phyloP scores from a whole-genome alignment of 2,888 invertebrate genomes.

The Drosophila limbata region DNA sequence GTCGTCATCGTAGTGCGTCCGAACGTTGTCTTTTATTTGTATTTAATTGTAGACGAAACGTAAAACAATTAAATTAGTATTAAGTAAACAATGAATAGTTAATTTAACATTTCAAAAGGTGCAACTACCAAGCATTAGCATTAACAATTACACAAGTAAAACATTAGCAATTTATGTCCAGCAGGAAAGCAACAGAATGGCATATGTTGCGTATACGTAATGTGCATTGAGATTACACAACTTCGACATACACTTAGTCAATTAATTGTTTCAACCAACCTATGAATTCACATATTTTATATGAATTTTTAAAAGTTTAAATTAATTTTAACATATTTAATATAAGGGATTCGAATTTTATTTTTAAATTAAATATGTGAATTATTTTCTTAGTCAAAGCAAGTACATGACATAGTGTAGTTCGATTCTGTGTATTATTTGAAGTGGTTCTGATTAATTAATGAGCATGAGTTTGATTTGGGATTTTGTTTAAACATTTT shows the following conservation, averaged over 20 bases:
- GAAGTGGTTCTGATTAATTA: constrained; percentile 19
- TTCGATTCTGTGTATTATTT: neutral
- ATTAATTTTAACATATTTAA: too few relatives aligned
- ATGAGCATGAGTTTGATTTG: constrained; percentile 56
- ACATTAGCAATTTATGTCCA: constrained; percentile 39
- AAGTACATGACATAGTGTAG: neutral
- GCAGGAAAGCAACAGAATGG: constrained; percentile 50
- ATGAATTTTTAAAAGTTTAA: neutral
- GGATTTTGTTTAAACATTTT: constrained; percentile 26
- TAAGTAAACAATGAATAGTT: constrained; percentile 3
- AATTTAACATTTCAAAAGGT: constrained; percentile 14
- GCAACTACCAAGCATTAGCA: constrained; percentile 45
- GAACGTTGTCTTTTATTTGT: constrained; percentile 88
- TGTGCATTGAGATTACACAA: constrained; percentile 9
- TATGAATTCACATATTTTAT: neutral
- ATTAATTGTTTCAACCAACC: neutral
- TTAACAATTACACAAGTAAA: constrained; percentile 3
- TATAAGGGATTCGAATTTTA: too few relatives aligned
- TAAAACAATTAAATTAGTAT: constrained; percentile 69
- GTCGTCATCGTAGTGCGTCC: constrained; percentile 93
- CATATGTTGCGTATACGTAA: constrained; percentile 47
- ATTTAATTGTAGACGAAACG: constrained; percentile 33
- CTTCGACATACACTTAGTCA: neutral
- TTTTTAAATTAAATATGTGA: neutral
- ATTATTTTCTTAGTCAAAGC: neutral